Base-by-base conservation (phyloP, 1,140 invertebrate species). In the Drosophila nebulosa region DNA sequence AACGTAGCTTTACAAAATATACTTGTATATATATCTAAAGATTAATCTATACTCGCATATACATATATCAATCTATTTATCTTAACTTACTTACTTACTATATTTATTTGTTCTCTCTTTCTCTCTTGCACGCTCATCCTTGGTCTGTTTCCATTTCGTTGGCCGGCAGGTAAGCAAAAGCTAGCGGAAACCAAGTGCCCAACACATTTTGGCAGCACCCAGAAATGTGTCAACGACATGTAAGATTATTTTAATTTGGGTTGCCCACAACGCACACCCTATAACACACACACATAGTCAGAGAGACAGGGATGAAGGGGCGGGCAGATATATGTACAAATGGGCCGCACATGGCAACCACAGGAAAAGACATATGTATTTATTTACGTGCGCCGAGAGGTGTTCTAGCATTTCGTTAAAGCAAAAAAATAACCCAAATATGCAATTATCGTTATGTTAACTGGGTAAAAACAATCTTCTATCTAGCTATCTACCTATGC, bases 211-310 rank as follows among this genome's bases (percentile, higher is more conserved):
- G 77, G 74, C 80, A 74, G 32, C 55, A 57, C 56, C 64, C 59
- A 68, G 69, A 88, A 88, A 85, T 90, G 89, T 90, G 89, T 88
- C 89, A 90, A 84, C 85, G 89, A 84, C 89, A 90, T 88, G 89
- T 90, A 90, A 90, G 89, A 90, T 85, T 90, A 86, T 79, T 79
- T 86, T 63, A 73, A 81, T 86, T 80, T 75, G 58, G 62, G 64
- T 51, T 51, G 51, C 46, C 64, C 55, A 58, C 16, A 36, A 50
- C 42, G 46, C 62, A 36, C 36, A 22, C 51, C n/a, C n/a, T n/a
- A n/a, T n/a, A n/a, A 30, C 57, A 69, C 51, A 68, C 74, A 60
- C 69, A 72, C 58, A 63, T 4, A 35, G 9, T 21, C 24, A 4
- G 14, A 5, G 16, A 21, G 7, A 42, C 3, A 10, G 1, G 30